Evolutionary conservation across 1,140 invertebrate genomes (phyloP).

Genomic region (Scaptomyza montana): DNA sequence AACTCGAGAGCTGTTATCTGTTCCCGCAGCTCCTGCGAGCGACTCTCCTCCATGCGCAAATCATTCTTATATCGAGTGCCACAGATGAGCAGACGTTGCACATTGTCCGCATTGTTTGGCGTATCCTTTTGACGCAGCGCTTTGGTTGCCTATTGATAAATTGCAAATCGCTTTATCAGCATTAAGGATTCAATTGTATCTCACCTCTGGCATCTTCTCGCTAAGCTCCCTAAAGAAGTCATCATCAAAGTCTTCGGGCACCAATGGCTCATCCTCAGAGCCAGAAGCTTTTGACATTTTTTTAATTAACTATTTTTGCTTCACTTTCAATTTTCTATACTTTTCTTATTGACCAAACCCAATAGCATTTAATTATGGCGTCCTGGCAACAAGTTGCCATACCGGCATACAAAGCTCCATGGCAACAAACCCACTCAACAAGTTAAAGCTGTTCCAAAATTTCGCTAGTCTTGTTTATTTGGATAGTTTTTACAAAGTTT

Average conservation of each 20-base stretch:
- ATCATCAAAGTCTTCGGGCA: slow-evolving; percentile 80
- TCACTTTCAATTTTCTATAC: neutral
- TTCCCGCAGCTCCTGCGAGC: slow-evolving; percentile 60
- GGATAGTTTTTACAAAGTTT: slow-evolving; percentile 15
- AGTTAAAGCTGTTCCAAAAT: slow-evolving; percentile 3
- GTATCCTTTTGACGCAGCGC: slow-evolving; percentile 78
- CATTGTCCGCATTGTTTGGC: slow-evolving; percentile 80
- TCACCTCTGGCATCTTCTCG: slow-evolving; percentile 76
- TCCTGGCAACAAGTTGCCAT: slow-evolving; percentile 71
- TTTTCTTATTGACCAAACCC: slow-evolving; percentile 60
- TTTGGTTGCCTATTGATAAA: slow-evolving; percentile 62
- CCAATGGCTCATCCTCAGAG: slow-evolving; percentile 78
- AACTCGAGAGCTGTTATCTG: slow-evolving; percentile 56
- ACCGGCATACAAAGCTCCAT: slow-evolving; percentile 39
- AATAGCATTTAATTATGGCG: slow-evolving; percentile 13
- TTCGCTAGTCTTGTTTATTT: slow-evolving; percentile 21
- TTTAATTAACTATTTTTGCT: slow-evolving; percentile 1
- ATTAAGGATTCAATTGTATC: neutral
- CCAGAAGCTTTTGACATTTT: slow-evolving; percentile 75
- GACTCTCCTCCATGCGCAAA: slow-evolving; percentile 59
- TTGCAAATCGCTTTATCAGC: neutral
- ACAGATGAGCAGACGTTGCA: slow-evolving; percentile 76
- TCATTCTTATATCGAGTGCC: slow-evolving; percentile 74
- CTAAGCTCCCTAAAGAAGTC: slow-evolving; percentile 70
- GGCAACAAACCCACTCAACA: slow-evolving; percentile 51